Conservation (phyloP, 2,888 invertebrate genomes). For the Halictus ligatus region DNA sequence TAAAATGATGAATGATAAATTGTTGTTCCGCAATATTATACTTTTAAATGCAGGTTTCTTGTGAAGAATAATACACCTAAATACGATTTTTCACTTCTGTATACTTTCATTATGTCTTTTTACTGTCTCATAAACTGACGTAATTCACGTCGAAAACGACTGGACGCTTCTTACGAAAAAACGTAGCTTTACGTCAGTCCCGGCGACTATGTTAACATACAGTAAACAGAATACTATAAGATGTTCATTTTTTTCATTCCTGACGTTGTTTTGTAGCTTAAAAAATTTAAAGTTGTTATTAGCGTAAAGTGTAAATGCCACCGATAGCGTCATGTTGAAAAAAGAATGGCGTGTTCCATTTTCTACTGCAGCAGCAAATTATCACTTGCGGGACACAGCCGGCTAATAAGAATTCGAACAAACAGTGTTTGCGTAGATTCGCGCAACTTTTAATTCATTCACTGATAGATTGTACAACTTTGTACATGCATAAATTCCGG, state of each 20-base stretch:
- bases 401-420: not conserved
- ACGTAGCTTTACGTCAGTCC: not conserved
- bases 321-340: not conserved
- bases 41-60: not conserved
- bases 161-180: not conserved
- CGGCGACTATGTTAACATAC: not conserved
- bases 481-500: no score
- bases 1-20: not conserved
- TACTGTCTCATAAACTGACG: not conserved
- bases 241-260: not conserved
- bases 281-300: not conserved
- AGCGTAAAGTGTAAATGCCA: not conserved
- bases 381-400: not conserved
- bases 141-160: not conserved
- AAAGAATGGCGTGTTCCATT: not conserved
- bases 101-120: not conserved
- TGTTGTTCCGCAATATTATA: not conserved
- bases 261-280: not conserved
- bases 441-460: not conserved
- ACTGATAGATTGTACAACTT: not conserved
- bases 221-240: not conserved
- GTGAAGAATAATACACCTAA: not conserved
- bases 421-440: not conserved
- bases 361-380: not conserved
- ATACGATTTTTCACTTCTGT: not conserved